Evolutionary conservation across 2,888 invertebrate genomes (phyloP).

Genomic region (Drosophila emarginata): DNA sequence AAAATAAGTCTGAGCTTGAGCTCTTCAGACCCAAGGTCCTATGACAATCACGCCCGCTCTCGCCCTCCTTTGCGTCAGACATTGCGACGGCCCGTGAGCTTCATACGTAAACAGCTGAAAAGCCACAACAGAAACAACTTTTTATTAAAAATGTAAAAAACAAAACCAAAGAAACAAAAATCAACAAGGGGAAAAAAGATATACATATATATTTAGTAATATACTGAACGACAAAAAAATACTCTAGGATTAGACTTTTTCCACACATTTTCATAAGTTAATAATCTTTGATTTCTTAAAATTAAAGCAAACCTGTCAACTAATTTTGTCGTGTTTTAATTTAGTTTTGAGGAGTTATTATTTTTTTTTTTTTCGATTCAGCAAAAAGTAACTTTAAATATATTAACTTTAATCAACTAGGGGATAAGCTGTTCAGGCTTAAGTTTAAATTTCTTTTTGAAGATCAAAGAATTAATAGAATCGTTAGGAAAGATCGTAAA

Average conservation of each 20-base stretch:
- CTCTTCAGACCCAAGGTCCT: slow-evolving; percentile 45
- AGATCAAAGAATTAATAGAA: too few relatives aligned
- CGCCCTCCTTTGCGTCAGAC: slow-evolving; percentile 16
- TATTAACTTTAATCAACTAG: background rate
- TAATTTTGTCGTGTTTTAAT: too few relatives aligned
- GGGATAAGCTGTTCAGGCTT: too few relatives aligned
- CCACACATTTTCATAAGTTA: too few relatives aligned
- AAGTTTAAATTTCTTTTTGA: too few relatives aligned
- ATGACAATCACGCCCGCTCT: slow-evolving; percentile 21
- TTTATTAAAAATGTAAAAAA: slow-evolving; percentile 38
- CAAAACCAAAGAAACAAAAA: background rate
- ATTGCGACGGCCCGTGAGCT: slow-evolving; percentile 19
- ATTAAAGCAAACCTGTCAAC: too few relatives aligned
- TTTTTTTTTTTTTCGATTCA: background rate
- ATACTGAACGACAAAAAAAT: background rate
- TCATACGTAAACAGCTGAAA: slow-evolving; percentile 39
- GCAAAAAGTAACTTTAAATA: background rate
- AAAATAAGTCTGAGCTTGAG: background rate
- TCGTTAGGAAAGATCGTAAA: too few relatives aligned
- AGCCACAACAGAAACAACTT: slow-evolving; percentile 36
- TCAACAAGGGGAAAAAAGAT: background rate
- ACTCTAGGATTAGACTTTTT: background rate
- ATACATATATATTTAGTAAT: too few relatives aligned
- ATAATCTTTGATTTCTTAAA: too few relatives aligned
- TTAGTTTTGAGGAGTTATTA: too few relatives aligned